A percentile compares a stretch with the other conserved stretches of the same genome.
Evolutionary conservation across 2,888 invertebrate genomes (phyloP).

Genomic region (Seira musarum): DNA sequence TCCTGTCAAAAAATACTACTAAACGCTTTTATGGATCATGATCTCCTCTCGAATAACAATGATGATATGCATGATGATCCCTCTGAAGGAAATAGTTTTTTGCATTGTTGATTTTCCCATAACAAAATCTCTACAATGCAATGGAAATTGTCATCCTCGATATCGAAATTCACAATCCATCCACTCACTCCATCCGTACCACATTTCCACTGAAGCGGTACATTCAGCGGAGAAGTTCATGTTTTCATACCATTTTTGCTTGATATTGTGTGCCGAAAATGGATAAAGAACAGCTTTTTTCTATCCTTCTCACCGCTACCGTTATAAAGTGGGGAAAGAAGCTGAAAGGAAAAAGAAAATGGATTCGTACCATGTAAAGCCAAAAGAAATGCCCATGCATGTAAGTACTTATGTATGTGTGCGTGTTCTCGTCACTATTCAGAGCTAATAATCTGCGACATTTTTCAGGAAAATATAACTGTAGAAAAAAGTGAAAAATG

Average conservation of each 20-base stretch:
- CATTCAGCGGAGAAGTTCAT: background rate
- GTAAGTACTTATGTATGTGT: too few species aligned
- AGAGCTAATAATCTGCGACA: background rate
- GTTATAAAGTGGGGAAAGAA: background rate
- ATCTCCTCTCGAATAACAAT: slow-evolving; percentile 9
- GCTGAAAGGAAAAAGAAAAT: slow-evolving; percentile 10
- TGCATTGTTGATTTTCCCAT: slow-evolving; percentile 8
- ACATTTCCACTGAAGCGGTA: slow-evolving; percentile 5
- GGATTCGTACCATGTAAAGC: slow-evolving; percentile 15
- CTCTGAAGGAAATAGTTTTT: background rate
- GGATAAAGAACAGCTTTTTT: background rate
- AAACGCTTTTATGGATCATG: slow-evolving; percentile 19
- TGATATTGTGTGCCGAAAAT: slow-evolving; percentile 7
- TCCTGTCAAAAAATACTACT: too few species aligned
- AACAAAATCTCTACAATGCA: background rate
- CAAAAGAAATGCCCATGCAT: too few species aligned
- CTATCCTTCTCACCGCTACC: slow-evolving; percentile 10
- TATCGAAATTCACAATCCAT: too few species aligned
- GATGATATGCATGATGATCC: slow-evolving; percentile 16
- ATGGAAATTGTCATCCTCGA: slow-evolving; percentile 15
- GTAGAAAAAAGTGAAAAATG: slow-evolving; percentile 33
- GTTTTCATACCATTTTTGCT: background rate
- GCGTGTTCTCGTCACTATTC: background rate
- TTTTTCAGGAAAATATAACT: slow-evolving; percentile 9
- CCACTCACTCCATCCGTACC: background rate